Percentiles rank a stretch among this genome's conserved stretches.
Evolutionary conservation across 2,888 invertebrate species (phyloP).

Genomic region (Agrenia bidenticulata): DNA sequence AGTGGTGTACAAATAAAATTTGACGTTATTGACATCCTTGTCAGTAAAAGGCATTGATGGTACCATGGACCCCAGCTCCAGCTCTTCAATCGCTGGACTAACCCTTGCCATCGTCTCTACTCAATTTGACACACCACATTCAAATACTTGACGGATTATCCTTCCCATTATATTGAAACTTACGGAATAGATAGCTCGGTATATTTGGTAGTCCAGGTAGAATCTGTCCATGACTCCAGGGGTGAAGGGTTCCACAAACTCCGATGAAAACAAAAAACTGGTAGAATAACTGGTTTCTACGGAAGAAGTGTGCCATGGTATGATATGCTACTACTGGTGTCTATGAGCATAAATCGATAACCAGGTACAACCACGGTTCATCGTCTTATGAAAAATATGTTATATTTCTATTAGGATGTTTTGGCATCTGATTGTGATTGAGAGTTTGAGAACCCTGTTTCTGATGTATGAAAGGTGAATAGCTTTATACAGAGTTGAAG

Average conservation of each 20-base stretch:
- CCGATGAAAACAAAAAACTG: no score
- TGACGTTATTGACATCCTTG: slow-evolving; percentile 46
- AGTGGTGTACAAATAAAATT: slow-evolving; percentile 41
- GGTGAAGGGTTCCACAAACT: slow-evolving; percentile 4
- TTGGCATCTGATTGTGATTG: no score
- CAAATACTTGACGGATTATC: background rate
- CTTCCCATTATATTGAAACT: background rate
- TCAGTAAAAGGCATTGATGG: slow-evolving; percentile 45
- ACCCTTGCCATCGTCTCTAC: slow-evolving; percentile 37
- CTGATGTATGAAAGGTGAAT: no score
- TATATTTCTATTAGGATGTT: no score
- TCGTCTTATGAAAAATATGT: no score
- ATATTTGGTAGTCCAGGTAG: slow-evolving; percentile 27
- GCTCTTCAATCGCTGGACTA: slow-evolving; percentile 44
- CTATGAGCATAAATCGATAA: no score
- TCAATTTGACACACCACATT: background rate
- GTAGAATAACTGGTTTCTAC: no score
- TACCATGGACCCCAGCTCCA: slow-evolving; percentile 45
- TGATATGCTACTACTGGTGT: no score
- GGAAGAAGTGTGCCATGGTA: no score
- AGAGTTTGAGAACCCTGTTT: no score
- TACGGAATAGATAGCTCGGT: slow-evolving; percentile 12
- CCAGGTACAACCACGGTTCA: no score
- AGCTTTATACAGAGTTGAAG: no score
- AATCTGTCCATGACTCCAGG: slow-evolving; percentile 25